Evolutionary conservation across 92 coral and sea anemone genomes (phyloP), one percentile per base, ranked within the genome.

Genomic region (Pocillopora grandis): DNA sequence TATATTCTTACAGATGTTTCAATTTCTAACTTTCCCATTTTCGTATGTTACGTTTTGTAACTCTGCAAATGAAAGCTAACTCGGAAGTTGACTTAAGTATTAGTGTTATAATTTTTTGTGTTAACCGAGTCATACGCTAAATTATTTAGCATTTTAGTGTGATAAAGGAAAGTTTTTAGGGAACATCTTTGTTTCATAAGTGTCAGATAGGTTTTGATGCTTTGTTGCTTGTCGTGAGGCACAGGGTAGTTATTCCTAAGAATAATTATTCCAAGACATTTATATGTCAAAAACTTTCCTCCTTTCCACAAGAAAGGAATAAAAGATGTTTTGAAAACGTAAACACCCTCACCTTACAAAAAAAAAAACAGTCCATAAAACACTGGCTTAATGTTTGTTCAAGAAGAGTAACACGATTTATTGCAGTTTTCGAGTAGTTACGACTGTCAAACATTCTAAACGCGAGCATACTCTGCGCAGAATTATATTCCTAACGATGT

Each of bases 311-410:
- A 70, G 23, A 49, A 13, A 17, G 57, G 23, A 80, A 31, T 57
- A 80, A 80, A 3, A 69, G 48, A 11, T 56, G 36, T 64, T 37
- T 55, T 31, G 20, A 27, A 55, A 52, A 81, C 58, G 33, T 36
- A 59, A 66, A 37, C 77, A 67, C 61, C 20, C 8, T 35, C 69
- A 76, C 36, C 48, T 63, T 21, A 36, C 70, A 58, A 37, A 49
- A 52, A 57, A 67, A 33, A 56, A 16, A 52, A 80, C 18, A 42
- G 8, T 42, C 52, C 4, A 42, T 42, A 42, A 7, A 80, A 80
- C 82, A 77, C 71, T 74, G 59, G 72, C 65, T 70, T 72, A 19
- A 70, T 72, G 80, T 88, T 83, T 88, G 80, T 88, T 83, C 82
- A 73, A 27, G 13, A 82, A 83, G 56, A 76, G 58, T 59, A 76